phyloP scores from a whole-genome alignment of 2,113 vertebrate genomes.

The Chamaea fasciata region DNA sequence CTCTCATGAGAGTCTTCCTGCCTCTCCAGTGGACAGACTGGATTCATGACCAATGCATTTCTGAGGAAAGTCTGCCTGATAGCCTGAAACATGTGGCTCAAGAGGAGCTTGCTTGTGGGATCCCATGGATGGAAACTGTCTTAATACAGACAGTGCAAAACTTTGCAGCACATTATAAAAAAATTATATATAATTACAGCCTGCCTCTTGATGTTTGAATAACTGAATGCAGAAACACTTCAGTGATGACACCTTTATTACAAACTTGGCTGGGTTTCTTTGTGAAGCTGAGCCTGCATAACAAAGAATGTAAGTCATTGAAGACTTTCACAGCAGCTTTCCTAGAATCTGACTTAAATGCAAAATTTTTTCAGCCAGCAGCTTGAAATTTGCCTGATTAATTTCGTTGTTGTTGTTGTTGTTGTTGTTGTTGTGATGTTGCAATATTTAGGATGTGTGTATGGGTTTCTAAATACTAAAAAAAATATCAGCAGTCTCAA shows the following conservation, averaged over 20 bases:
- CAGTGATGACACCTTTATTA: background rate
- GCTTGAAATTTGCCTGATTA: background rate
- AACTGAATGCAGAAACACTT: background rate
- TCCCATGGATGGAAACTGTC: background rate
- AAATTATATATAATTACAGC: background rate
- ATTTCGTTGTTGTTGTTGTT: background rate
- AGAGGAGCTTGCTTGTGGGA: background rate
- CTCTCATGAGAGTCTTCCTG: background rate
- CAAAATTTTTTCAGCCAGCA: background rate
- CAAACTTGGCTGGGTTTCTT: background rate
- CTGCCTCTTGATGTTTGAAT: background rate
- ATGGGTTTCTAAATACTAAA: background rate
- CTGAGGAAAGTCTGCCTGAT: background rate
- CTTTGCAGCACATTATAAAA: background rate
- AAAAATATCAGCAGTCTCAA: background rate
- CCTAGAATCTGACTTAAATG: background rate
- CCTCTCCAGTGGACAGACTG: background rate
- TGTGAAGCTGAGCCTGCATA: background rate
- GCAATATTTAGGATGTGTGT: background rate
- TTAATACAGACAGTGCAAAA: background rate
- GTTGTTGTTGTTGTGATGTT: background rate
- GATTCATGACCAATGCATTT: background rate
- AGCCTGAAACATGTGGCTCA: accelerated
- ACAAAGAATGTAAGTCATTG: background rate
- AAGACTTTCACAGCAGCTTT: background rate